phyloP scores from a whole-genome alignment of 2,797 vertebrate species.

The Chloroceryle inda region DNA sequence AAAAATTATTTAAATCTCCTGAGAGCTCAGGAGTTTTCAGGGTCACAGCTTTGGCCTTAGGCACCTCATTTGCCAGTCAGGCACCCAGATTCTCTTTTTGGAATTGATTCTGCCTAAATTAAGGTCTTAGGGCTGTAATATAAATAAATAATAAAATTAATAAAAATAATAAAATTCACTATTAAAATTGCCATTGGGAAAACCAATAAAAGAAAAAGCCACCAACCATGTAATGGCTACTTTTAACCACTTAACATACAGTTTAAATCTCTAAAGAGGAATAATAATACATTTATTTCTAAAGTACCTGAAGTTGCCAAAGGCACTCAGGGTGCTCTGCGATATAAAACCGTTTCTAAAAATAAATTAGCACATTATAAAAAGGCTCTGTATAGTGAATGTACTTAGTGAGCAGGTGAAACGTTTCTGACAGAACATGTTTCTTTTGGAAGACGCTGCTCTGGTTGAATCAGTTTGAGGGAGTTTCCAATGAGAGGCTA shows the following conservation, averaged over 20 bases:
- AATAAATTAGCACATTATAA: slow-evolving; percentile 70
- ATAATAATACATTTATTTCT: slow-evolving; percentile 77
- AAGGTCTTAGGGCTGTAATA: slow-evolving; percentile 32
- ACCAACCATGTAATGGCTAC: slow-evolving; percentile 73
- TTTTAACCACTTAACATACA: slow-evolving; percentile 74
- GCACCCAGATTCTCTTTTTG: slow-evolving; percentile 4
- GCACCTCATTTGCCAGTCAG: slow-evolving; percentile 9
- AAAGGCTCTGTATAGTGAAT: slow-evolving; percentile 29
- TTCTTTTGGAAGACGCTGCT: slow-evolving; percentile 29
- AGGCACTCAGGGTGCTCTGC: slow-evolving; percentile 69
- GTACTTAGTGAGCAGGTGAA: slow-evolving; percentile 62
- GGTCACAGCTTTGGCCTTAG: slow-evolving; percentile 14
- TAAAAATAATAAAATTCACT: slow-evolving; percentile 68
- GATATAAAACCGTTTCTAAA: slow-evolving; percentile 69
- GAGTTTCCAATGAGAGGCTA: not conserved
- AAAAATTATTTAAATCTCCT: not conserved
- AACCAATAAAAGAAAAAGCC: slow-evolving; percentile 69
- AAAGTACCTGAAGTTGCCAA: slow-evolving; percentile 74
- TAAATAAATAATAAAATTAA: slow-evolving; percentile 74
- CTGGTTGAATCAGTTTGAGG: not conserved
- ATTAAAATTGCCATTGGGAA: slow-evolving; percentile 66
- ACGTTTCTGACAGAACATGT: not conserved
- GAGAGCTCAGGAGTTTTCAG: not conserved
- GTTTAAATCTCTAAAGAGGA: slow-evolving; percentile 75
- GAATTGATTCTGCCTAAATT: slow-evolving; percentile 19